A percentile compares a stretch with the other conserved stretches of the same genome.
Evolutionary conservation across 2,113 vertebrate species (phyloP).

Genomic region (Osmerus mordax): DNA sequence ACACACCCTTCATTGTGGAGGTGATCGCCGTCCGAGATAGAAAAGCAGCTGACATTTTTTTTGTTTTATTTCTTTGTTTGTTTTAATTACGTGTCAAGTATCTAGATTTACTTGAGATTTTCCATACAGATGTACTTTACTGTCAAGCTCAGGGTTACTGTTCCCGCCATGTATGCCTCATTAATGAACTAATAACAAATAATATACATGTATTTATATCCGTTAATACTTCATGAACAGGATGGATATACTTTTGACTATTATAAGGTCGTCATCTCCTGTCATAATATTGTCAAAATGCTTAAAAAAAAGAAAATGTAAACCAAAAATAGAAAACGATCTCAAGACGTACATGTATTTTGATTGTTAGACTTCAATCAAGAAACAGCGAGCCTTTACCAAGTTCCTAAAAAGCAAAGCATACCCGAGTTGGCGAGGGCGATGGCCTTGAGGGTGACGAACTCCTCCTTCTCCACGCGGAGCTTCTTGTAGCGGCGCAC

Average conservation of each 20-base stretch:
- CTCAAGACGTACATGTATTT: neutral
- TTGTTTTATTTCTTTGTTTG: slow-evolving; percentile 54
- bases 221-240: no score
- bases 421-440: slow-evolving; percentile 89
- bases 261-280: neutral
- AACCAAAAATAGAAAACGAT: neutral
- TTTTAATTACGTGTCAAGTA: slow-evolving; percentile 56
- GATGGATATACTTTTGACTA: neutral
- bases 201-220: no score
- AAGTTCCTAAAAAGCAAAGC: neutral
- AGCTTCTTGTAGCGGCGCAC: slow-evolving; percentile 89
- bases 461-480: slow-evolving; percentile 90
- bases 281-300: no score
- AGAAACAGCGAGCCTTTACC: no score
- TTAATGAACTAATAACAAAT: no score
- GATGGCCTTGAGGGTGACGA: slow-evolving; percentile 91
- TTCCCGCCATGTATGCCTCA: no score
- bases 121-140: slow-evolving; percentile 19
- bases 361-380: neutral
- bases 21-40: slow-evolving; percentile 51
- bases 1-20: slow-evolving; percentile 40
- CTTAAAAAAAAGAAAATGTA: no score
- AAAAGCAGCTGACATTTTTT: slow-evolving; percentile 37
- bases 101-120: slow-evolving; percentile 42
- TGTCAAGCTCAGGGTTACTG: neutral